phyloP scores from a whole-genome alignment of 2,797 vertebrate genomes.

The Anguilla obscura region DNA sequence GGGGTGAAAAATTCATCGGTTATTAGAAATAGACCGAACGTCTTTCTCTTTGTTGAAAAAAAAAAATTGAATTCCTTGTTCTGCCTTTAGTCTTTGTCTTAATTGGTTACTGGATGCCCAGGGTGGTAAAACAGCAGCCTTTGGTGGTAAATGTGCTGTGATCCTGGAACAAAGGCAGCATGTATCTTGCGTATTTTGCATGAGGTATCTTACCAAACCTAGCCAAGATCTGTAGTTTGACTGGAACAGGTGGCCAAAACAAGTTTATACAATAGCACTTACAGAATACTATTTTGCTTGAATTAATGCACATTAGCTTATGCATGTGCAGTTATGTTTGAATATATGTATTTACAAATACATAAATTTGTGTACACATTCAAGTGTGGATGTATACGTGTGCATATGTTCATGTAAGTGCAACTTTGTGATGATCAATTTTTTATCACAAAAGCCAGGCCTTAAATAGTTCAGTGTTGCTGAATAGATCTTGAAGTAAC shows the following conservation, averaged over 20 bases:
- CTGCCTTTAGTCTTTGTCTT: slow-evolving; percentile 38
- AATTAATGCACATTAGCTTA: background rate
- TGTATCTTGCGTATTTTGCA: background rate
- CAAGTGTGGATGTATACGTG: background rate
- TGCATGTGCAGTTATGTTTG: background rate
- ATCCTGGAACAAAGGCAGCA: slow-evolving; percentile 59
- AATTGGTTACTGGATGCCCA: slow-evolving; percentile 43
- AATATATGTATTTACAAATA: background rate
- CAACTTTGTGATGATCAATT: background rate
- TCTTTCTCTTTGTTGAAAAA: background rate
- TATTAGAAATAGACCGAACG: background rate
- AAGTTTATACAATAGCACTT: background rate
- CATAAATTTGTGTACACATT: background rate
- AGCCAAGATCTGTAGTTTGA: slow-evolving; percentile 27
- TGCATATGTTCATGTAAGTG: background rate
- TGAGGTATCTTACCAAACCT: background rate
- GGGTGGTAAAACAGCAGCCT: slow-evolving; percentile 60
- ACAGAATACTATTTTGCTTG: background rate
- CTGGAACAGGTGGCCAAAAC: slow-evolving; percentile 8
- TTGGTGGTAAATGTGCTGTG: slow-evolving; percentile 64
- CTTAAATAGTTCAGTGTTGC: background rate
- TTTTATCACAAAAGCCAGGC: background rate
- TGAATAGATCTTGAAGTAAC: background rate
- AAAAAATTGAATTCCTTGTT: background rate
- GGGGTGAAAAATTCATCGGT: background rate